Percentiles rank a stretch among this genome's conserved stretches.
These are phyloP conservation scores for Campoplex nolae DNA, from an alignment of 2,888 invertebrate genomes.

Conservation along the genomic window DNA sequence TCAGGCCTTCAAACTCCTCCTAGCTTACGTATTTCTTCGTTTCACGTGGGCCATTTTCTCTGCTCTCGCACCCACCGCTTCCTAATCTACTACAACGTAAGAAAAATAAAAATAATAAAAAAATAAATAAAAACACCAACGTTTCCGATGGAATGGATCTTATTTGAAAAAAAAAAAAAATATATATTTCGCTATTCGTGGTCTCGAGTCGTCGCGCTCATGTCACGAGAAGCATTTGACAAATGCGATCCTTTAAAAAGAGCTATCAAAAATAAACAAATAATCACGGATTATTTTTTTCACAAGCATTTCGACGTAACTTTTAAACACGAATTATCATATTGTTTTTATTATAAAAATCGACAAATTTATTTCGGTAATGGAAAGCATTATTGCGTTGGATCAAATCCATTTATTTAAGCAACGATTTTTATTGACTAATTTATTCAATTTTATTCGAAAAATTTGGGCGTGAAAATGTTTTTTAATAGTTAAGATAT, in stretches of 20 bases:
- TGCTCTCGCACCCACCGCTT: conserved; percentile 58
- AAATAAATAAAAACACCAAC: not conserved
- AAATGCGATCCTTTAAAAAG: not conserved
- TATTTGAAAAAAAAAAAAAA: not conserved
- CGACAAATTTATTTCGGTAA: not conserved
- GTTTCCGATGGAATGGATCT: not conserved
- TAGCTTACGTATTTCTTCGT: conserved; percentile 77
- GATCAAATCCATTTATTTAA: not conserved
- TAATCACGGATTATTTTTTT: not conserved
- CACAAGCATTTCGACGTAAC: not conserved
- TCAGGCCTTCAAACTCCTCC: conserved; percentile 79
- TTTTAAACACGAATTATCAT: not conserved
- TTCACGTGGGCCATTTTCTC: conserved; percentile 78
- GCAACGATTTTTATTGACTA: not conserved
- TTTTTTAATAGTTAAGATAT: not conserved
- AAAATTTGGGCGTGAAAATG: not conserved
- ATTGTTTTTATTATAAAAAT: not conserved
- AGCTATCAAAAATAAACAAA: not conserved
- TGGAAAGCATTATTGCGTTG: not conserved
- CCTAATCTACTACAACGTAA: conserved; percentile 34
- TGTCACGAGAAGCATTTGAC: too few relatives aligned
- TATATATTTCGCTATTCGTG: too few relatives aligned
- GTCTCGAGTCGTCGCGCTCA: not conserved
- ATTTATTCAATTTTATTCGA: not conserved
- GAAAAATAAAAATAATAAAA: conserved; percentile 8